Evolutionary conservation across 2,888 invertebrate genomes (phyloP).

Genomic region (Alsophila aescularia): DNA sequence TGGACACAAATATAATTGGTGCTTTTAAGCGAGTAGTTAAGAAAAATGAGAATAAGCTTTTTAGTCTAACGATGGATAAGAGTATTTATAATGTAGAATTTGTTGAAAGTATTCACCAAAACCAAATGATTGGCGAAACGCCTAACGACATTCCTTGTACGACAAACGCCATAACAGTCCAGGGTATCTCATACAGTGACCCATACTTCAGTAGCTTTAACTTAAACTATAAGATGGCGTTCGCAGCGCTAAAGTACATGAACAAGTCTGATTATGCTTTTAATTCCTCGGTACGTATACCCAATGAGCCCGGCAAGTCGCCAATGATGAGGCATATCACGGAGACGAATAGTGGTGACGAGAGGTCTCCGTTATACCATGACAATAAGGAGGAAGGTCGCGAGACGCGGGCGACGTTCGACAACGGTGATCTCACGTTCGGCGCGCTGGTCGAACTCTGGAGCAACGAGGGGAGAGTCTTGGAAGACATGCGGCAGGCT

Average conservation of each 20-base stretch:
- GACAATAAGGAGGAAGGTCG: constrained; percentile 76
- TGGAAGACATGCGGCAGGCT: constrained; percentile 55
- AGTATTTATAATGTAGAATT: constrained; percentile 84
- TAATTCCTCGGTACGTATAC: constrained; percentile 85
- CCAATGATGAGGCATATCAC: constrained; percentile 35
- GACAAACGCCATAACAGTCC: constrained; percentile 86
- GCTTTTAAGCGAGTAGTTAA: constrained; percentile 83
- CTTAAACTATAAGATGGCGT: constrained; percentile 84
- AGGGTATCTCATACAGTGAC: constrained; percentile 86
- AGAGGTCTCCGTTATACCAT: constrained; percentile 72
- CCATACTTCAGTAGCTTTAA: constrained; percentile 86
- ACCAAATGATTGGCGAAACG: constrained; percentile 85
- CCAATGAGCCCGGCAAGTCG: constrained; percentile 77
- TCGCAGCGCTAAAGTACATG: constrained; percentile 82
- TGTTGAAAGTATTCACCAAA: constrained; percentile 85
- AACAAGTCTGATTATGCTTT: constrained; percentile 86
- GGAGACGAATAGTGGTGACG: constrained; percentile 53
- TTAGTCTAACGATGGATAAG: constrained; percentile 84
- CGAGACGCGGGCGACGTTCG: constrained; percentile 62
- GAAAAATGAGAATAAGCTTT: constrained; percentile 83
- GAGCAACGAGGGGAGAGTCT: constrained; percentile 61
- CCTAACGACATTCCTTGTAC: constrained; percentile 85
- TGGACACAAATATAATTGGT: constrained; percentile 84
- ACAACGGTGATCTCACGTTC: constrained; percentile 80
- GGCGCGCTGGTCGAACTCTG: constrained; percentile 75